Evolutionary conservation across 2,113 vertebrate genomes (phyloP).

Genomic region (Gymnogyps californianus): DNA sequence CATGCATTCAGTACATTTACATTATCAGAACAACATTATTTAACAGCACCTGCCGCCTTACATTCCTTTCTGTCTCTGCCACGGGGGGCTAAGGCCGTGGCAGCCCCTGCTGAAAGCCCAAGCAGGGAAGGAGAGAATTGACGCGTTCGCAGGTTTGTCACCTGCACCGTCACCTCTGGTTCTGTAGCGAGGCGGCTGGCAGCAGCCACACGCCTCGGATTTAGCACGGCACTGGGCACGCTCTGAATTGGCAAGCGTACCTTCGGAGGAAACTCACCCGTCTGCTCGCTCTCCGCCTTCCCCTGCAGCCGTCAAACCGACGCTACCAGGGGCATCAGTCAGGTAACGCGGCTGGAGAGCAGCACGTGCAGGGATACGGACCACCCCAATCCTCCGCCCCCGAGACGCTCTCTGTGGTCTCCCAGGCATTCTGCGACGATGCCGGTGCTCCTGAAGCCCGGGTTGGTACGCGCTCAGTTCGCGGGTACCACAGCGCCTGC

Average conservation of each 20-base stretch:
- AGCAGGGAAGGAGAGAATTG: background rate
- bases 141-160: background rate
- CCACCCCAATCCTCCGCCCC: rapidly evolving
- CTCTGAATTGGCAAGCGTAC: rapidly evolving
- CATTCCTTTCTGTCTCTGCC: background rate
- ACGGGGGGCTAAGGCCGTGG: background rate
- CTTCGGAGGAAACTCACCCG: background rate
- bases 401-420: rapidly evolving
- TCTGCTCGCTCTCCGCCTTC: background rate
- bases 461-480: rapidly evolving
- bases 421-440: rapidly evolving
- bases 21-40: background rate
- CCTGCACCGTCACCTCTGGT: background rate
- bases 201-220: background rate
- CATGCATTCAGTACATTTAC: background rate
- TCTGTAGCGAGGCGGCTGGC: background rate
- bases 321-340: background rate
- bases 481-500: rapidly evolving
- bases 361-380: rapidly evolving
- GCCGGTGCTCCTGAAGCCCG: rapidly evolving
- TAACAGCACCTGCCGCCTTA: background rate
- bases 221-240: background rate
- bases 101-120: background rate
- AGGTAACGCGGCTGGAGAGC: rapidly evolving
- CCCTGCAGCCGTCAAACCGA: background rate